A percentile compares a stretch with the other conserved stretches of the same genome.
phyloP scores from a whole-genome alignment of 1,140 invertebrate species.

The Drosophila dunni region DNA sequence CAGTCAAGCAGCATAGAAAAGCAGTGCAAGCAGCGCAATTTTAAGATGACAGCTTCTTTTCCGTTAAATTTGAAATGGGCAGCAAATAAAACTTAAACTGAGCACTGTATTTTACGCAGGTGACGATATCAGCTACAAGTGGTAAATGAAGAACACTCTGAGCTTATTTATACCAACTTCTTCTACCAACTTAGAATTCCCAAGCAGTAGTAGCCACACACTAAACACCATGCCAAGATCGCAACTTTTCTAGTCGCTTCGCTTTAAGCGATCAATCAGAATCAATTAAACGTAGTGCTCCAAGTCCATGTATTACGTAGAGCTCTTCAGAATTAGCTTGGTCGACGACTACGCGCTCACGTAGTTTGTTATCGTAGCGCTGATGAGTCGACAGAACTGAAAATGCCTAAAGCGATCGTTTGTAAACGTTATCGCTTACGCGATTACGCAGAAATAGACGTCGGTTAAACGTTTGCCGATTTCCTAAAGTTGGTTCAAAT shows the following conservation, averaged over 20 bases:
- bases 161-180: too few relatives aligned
- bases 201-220: background rate
- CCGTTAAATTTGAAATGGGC: too few relatives aligned
- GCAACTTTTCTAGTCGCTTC: background rate
- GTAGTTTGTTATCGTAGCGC: constrained; percentile 62
- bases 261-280: constrained; percentile 20
- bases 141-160: too few relatives aligned
- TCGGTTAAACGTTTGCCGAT: background rate
- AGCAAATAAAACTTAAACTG: too few relatives aligned
- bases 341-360: constrained; percentile 53
- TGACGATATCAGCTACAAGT: too few relatives aligned
- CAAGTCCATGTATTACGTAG: constrained; percentile 14
- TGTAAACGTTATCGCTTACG: constrained; percentile 2
- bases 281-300: constrained; percentile 1
- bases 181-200: constrained; percentile 12
- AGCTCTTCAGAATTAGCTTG: constrained; percentile 1
- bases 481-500: constrained; percentile 2
- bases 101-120: too few relatives aligned
- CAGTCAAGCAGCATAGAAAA: background rate
- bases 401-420: background rate
- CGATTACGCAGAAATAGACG: background rate
- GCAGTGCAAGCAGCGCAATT: too few relatives aligned
- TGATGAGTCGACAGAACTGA: constrained; percentile 16
- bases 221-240: background rate
- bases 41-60: too few relatives aligned